Conservation (phyloP, 2,888 invertebrate species). For the Phyllotreta striolata region DNA sequence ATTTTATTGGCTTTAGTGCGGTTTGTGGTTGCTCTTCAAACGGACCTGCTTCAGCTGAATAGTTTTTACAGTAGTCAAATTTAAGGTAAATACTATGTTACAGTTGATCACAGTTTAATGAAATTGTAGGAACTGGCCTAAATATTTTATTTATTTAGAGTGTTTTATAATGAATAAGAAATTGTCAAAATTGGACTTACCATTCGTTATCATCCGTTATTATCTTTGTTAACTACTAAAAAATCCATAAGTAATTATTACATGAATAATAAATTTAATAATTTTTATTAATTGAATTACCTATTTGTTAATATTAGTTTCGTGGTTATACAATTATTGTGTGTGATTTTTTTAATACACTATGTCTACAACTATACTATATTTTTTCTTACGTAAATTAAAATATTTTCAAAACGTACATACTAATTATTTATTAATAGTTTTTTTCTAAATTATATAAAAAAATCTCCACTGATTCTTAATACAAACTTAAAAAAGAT, state of each 20-base stretch:
- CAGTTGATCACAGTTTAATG: not conserved
- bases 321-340: constrained; percentile 38
- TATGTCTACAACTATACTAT: constrained; percentile 35
- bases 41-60: no score
- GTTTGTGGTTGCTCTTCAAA: no score
- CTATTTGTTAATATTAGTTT: constrained; percentile 39
- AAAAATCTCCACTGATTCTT: no score
- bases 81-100: not conserved
- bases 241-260: constrained; percentile 14
- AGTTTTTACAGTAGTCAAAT: not conserved
- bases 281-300: constrained; percentile 41
- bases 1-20: no score
- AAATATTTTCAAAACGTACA: no score
- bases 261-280: constrained; percentile 15
- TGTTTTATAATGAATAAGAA: constrained; percentile 36
- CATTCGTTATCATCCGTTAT: constrained; percentile 34
- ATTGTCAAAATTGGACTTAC: constrained; percentile 36
- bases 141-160: constrained; percentile 44
- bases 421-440: no score
- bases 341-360: constrained; percentile 38
- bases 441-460: no score
- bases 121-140: constrained; percentile 28
- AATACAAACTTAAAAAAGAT: no score
- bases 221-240: constrained; percentile 32
- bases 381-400: not conserved